Conservation (phyloP, 2,113 vertebrate species). For the Callaeas wilsoni region DNA sequence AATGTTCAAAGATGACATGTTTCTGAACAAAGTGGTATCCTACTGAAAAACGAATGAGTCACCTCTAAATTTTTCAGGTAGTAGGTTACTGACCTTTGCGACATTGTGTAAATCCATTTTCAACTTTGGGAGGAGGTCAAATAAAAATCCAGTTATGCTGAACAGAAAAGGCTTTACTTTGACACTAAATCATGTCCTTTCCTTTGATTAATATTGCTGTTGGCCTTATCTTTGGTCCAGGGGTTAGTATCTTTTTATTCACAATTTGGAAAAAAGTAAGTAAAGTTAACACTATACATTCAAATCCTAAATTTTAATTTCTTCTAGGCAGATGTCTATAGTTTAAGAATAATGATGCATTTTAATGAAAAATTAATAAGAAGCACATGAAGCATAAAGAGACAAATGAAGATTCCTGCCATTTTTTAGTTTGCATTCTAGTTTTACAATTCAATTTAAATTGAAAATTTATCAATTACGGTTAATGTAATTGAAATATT, state of each 20-base stretch:
- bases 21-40: background rate
- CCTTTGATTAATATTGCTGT: background rate
- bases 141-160: background rate
- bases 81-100: background rate
- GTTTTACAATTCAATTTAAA: background rate
- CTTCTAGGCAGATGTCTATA: background rate
- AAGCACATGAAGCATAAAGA: background rate
- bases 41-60: background rate
- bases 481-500: background rate
- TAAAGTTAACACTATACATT: background rate
- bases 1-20: background rate
- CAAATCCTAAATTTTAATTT: background rate
- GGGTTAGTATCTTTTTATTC: background rate
- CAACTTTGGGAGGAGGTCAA: background rate
- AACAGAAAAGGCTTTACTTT: background rate
- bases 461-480: no score
- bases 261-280: background rate
- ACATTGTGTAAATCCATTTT: background rate
- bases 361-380: background rate
- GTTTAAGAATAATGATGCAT: background rate
- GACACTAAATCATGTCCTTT: background rate
- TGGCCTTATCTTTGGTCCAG: background rate
- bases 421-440: background rate
- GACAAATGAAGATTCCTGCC: background rate
- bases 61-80: background rate